Conservation (phyloP, 2,113 vertebrate species). For the Thryonomys swinderianus region DNA sequence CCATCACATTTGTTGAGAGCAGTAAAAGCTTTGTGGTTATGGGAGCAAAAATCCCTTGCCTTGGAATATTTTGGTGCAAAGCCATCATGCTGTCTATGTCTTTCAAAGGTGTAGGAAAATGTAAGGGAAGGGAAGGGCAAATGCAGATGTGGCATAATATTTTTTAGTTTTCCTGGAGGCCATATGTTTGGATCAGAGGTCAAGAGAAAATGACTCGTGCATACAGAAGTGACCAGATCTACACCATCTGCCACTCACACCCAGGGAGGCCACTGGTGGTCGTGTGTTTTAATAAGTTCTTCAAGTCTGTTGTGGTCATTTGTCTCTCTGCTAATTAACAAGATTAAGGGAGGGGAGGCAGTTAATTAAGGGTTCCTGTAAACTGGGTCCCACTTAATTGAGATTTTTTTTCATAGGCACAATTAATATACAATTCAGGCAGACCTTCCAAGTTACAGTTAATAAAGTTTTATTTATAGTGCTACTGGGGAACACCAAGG, state of each 20-base stretch:
- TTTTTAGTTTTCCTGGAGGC: background rate
- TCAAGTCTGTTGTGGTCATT: background rate
- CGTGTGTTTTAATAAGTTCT: background rate
- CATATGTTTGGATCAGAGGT: too few relatives aligned
- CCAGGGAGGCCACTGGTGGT: too few relatives aligned
- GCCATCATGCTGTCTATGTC: background rate
- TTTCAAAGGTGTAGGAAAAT: background rate
- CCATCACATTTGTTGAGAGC: background rate
- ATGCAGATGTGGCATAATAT: accelerated
- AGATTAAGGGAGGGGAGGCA: background rate
- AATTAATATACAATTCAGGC: constrained; percentile 31
- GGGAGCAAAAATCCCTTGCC: background rate
- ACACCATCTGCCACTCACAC: accelerated
- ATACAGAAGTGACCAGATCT: background rate
- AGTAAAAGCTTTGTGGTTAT: background rate
- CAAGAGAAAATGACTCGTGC: accelerated
- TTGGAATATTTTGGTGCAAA: background rate
- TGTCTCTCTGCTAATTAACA: constrained; percentile 34
- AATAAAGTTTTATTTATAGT: constrained; percentile 35
- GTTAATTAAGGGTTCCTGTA: background rate
- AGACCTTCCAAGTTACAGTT: constrained; percentile 8
- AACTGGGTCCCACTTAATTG: background rate
- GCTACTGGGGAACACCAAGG: background rate
- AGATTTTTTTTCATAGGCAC: background rate
- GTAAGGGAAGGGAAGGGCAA: background rate